phyloP scores from a whole-genome alignment of 1,140 invertebrate genomes.

The Aphelinus atriplicis region DNA sequence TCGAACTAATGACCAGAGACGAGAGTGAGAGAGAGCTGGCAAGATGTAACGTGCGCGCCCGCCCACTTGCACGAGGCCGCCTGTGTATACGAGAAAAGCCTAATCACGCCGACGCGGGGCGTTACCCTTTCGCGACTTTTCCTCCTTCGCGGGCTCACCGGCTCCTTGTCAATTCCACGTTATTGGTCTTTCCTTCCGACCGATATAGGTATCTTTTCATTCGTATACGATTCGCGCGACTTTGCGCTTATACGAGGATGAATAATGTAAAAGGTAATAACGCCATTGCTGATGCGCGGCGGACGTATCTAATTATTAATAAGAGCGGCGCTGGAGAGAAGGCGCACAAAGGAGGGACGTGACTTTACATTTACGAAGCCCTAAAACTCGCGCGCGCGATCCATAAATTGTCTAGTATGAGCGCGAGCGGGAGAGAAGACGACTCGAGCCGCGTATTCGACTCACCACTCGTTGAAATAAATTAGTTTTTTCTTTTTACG shows the following conservation, averaged over 20 bases:
- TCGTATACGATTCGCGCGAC: too few species aligned
- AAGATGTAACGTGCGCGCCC: too few species aligned
- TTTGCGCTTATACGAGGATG: too few species aligned
- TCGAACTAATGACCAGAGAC: constrained; percentile 60
- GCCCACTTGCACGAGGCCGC: too few species aligned
- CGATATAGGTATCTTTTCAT: too few species aligned
- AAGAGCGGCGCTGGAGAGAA: neutral
- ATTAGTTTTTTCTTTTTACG: constrained; percentile 39
- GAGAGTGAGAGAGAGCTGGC: constrained; percentile 48
- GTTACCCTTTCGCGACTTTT: constrained; percentile 42
- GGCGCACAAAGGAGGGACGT: neutral
- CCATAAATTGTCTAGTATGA: too few species aligned
- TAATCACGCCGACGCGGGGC: constrained; percentile 51
- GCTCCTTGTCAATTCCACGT: too few species aligned
- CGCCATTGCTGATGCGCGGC: neutral
- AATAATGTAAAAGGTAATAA: constrained; percentile 1
- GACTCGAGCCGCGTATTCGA: neutral
- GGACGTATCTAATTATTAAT: constrained; percentile 22
- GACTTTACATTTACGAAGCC: constrained; percentile 14
- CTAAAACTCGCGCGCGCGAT: too few species aligned
- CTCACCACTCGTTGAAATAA: constrained; percentile 27
- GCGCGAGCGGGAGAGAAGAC: neutral
- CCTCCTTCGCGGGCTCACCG: neutral
- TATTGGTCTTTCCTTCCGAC: too few species aligned
- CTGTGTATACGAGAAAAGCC: constrained; percentile 19